A percentile compares a stretch with the other conserved stretches of the same genome.
Conservation (phyloP, 2,797 vertebrate genomes). For the Aplochiton taeniatus region DNA sequence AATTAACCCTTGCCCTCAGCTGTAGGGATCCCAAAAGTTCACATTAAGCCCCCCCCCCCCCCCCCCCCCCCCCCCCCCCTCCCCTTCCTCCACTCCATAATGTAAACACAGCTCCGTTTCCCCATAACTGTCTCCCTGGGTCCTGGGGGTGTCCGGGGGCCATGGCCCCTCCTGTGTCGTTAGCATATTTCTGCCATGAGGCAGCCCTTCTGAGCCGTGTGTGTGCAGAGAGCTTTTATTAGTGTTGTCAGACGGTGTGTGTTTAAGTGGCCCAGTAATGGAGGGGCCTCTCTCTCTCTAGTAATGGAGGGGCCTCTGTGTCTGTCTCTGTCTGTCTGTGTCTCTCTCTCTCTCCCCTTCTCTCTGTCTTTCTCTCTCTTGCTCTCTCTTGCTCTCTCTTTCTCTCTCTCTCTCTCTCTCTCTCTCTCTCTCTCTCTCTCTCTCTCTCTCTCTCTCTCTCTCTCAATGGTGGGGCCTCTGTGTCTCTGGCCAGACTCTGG, state of each 20-base stretch:
- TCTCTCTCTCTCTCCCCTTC: no score
- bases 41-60: conserved; percentile 10
- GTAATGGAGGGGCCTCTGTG: no score
- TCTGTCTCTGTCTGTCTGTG: no score
- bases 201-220: conserved; percentile 42
- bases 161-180: conserved; percentile 31
- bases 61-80: neutral
- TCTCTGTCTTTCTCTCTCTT: no score
- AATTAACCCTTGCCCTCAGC: conserved; percentile 36
- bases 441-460: conserved; percentile 17
- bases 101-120: conserved; percentile 30
- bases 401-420: neutral
- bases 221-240: conserved; percentile 40
- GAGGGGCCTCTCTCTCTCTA: no score
- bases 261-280: conserved; percentile 23
- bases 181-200: conserved; percentile 44
- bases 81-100: neutral
- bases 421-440: conserved; percentile 21
- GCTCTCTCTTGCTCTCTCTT: neutral
- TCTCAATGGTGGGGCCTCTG: neutral
- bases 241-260: conserved; percentile 50
- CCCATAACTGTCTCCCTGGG: conserved; percentile 8
- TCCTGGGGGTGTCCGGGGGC: conserved; percentile 17
- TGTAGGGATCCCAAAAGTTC: conserved; percentile 23
- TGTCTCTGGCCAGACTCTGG: no score